Evolutionary conservation across 1,140 invertebrate genomes (phyloP).

Genomic region (Drosophila sechellia): DNA sequence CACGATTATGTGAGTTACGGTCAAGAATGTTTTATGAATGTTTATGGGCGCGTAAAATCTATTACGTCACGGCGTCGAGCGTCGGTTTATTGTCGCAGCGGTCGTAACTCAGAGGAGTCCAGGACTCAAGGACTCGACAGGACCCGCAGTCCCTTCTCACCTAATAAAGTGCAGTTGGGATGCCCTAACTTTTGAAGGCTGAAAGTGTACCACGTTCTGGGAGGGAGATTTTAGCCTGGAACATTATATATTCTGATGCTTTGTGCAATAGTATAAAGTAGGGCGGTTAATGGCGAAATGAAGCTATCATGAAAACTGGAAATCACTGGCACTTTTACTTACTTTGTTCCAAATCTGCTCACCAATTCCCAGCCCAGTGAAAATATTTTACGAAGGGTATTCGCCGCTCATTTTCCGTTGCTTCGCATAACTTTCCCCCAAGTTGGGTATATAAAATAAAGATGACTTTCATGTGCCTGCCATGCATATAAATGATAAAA

Average conservation of each 20-base stretch:
- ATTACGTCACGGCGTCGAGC: constrained; percentile 62
- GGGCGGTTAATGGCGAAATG: no score
- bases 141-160: constrained; percentile 12
- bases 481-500: constrained; percentile 81
- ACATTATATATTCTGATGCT: no score
- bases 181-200: background rate
- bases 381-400: constrained; percentile 24
- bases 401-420: constrained; percentile 3
- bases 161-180: constrained; percentile 31
- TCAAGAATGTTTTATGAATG: constrained; percentile 79
- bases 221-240: no score
- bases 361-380: constrained; percentile 7
- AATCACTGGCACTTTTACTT: background rate
- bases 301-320: background rate
- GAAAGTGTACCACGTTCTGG: background rate
- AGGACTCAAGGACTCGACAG: background rate
- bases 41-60: constrained; percentile 79
- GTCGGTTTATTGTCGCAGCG: constrained; percentile 52
- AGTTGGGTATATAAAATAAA: constrained; percentile 57
- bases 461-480: constrained; percentile 76
- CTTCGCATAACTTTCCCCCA: constrained; percentile 34
- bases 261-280: no score
- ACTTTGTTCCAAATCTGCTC: background rate
- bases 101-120: constrained; percentile 59
- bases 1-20: constrained; percentile 77